Evolutionary conservation across 2,797 vertebrate species (phyloP), one percentile per base, ranked within the genome.

Genomic region (Clamator glandarius): DNA sequence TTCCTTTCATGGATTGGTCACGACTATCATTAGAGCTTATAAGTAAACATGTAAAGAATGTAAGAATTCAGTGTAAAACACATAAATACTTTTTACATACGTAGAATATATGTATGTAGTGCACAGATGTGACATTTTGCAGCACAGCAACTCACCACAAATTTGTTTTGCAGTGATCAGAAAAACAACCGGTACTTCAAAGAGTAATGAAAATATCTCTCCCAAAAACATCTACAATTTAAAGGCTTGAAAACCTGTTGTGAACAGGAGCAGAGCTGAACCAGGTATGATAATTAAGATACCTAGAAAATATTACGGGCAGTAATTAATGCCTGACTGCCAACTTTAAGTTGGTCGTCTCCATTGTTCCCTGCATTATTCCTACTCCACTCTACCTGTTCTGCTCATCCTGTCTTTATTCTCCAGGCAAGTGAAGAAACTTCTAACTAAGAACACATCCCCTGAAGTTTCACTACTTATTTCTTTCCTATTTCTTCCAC

Each of bases 51-150:
- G 33, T 17, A 72, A 83, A 80, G 20, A 79, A 80, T 58, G 5
- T 21, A 70, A 41, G 18, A 59, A 42, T 73, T 68, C 24, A 15
- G 39, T 16, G 3, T 51, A 24, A 74, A 67, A 68, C 35, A 39
- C 3, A 31, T 20, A 74, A 70, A 52, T 11, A 5, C 10, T 77
- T 67, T 87, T 78, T 83, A 12, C 35, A 5, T 35, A 11, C 8
- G 5, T 2, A 68, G 10, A 41, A 39, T 28, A 29, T 4, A 21
- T 5, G 13, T 8, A 18, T 2, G 4, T 3, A 35, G 25, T 8
- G 31, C 29, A 41, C 8, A 10, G 52, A 54, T 67, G n/a, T 17
- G 20, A 44, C 25, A 19, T 36, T 73, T 41, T 67, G 46, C 46
- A 46, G 58, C 41, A 25, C 1, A 44, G 39, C 20, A 20, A 69